Base-by-base conservation (phyloP, 1,140 invertebrate species). In the Bombus polaris region DNA sequence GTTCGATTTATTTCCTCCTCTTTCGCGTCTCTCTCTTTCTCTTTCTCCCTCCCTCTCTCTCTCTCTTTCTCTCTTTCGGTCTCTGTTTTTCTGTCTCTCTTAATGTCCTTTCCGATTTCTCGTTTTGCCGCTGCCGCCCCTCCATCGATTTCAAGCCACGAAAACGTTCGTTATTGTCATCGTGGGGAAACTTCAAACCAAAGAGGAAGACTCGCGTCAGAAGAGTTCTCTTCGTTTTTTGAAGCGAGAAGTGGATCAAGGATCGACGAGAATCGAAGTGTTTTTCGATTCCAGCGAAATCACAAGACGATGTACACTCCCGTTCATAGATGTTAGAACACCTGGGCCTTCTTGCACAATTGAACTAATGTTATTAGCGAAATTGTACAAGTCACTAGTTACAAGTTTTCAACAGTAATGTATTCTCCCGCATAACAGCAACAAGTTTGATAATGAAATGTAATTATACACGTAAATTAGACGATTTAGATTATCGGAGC, bases 81-180 rank as follows among this genome's bases (percentile, higher is more conserved):
- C 10, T 62, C 28, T n/a, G 9, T 32, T 32, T 68, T 32, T 68
- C 32, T 72, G 39, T 42, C 70, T 70, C 68, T 71, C 39, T 71
- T 71, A 53, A 68, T 39, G 44, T 22, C 15, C 35, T 42, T 57
- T 8, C 10, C 37, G 68, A 73, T 72, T 72, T 57, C 68, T n/a
- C 35, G 28, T 39, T 59, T 81, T 72, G 25, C 37, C 32, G 15
- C 15, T 15, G 35, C 42, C 10, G 10, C 25, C 32, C 32, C 25
- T 39, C 44, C 35, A 71, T 80, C 78, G 78, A 80, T 80, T 80
- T 25, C 13, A 80, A 71, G 15, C 42, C 62, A 44, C 65, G 25
- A 68, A 79, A 79, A 44, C 78, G 78, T 59, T 81, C 79, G 79
- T 81, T 81, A 81, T 73, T 81, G 79, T 72, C 79, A 81, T 72